These are phyloP conservation scores for Nephrotoma flavescens DNA, from an alignment of 2,888 invertebrate species.

Conservation along the genomic window DNA sequence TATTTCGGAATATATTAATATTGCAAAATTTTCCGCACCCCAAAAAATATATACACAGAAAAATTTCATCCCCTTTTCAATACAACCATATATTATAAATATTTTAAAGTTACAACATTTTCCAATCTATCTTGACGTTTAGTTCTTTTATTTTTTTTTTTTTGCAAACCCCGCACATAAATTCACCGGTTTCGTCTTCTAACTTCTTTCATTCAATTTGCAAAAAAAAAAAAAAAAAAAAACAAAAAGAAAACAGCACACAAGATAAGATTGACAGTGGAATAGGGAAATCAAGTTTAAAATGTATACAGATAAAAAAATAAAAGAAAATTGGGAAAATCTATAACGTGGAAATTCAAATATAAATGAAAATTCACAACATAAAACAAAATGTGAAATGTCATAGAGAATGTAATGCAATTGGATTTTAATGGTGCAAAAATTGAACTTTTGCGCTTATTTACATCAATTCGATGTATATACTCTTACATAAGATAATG, in stretches of 20 bases:
- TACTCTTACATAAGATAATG: background rate
- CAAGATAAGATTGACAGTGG: background rate
- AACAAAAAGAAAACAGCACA: background rate
- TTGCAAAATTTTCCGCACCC: background rate
- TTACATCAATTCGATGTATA: background rate
- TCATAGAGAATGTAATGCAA: background rate
- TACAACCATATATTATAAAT: background rate
- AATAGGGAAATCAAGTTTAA: background rate
- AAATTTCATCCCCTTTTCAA: background rate
- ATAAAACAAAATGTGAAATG: background rate
- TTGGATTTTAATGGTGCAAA: background rate
- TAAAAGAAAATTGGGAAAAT: background rate
- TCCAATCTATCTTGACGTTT: background rate
- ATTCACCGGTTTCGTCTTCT: background rate
- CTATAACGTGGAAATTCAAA: background rate
- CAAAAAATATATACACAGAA: background rate
- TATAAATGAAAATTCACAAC: background rate
- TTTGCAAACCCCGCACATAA: background rate
- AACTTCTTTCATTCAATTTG: background rate
- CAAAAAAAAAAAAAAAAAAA: no score
- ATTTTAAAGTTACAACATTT: background rate
- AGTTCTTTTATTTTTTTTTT: background rate
- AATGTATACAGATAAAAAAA: background rate
- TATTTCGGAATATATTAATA: background rate
- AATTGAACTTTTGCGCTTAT: background rate